Base-by-base conservation (phyloP, 2,888 invertebrate genomes). In the Galerucella pusilla region DNA sequence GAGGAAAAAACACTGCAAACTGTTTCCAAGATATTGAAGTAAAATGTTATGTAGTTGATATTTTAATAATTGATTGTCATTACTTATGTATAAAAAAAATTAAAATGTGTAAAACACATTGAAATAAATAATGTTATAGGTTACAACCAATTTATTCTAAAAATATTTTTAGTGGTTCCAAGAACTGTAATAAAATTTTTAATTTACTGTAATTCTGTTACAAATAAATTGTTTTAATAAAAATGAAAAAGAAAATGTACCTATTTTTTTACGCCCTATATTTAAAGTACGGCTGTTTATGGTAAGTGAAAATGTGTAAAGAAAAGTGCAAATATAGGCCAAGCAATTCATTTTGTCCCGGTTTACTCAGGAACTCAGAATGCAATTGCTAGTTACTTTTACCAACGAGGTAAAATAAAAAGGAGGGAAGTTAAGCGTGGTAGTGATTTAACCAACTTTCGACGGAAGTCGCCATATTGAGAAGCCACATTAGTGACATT, bases 221-320 rank as follows among this genome's bases (percentile, higher is more conserved):
- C 49, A 74, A 76, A 61, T 68, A 68, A 59, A 75, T 76, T 78
- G 78, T 78, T 78, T 76, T 63, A 78, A 76, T 76, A 78, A 78
- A 78, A 63, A 75, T 63, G 65, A 54, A 59, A 75, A 73, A 75
- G 72, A 42, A 16, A 45, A 42, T 45, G 35, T 28, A 20, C 20
- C 20, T 20, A 28, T 64, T 64, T 12, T 64, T 63, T 60, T 1
- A 49, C 46, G 11, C 46, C 46, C 46, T 11, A 11, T 20, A 20
- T 20, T 20, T 20, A 20, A 20, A 20, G 20, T 20, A 20, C 20
- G 20, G 20, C 20, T 20, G 20, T 20, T 20, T 20, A 20, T 20
- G 20, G 20, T 20, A 20, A 20, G 20, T 20, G 20, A 20, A 20
- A 20, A 20, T 20, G 20, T 20, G 45, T 45, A 6, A 9, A 10